Conservation (phyloP, 2,888 invertebrate genomes). For the Drosophila longiperda region DNA sequence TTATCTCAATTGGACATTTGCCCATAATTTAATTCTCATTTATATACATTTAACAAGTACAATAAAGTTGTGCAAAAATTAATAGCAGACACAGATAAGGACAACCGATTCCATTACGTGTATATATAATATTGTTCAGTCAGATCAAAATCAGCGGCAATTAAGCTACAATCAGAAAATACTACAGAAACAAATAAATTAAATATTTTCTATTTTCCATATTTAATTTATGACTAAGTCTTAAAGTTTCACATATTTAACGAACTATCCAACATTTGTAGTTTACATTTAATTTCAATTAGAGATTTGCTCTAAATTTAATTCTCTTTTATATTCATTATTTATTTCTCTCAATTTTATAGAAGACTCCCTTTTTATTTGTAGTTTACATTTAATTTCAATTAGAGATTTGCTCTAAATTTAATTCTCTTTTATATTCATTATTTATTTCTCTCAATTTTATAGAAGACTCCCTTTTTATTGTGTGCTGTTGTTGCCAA, state of each 20-base stretch:
- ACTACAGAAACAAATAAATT: not conserved
- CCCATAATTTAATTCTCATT: too few relatives aligned
- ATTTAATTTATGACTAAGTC: not conserved
- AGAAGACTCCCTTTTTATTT: too few relatives aligned
- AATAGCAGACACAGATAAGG: not conserved
- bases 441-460: not conserved
- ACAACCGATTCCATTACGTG: not conserved
- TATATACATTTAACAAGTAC: too few relatives aligned
- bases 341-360: too few relatives aligned
- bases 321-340: too few relatives aligned
- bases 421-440: not conserved
- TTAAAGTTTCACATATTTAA: not conserved
- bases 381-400: too few relatives aligned
- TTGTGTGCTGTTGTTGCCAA: not conserved
- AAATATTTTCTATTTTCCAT: not conserved
- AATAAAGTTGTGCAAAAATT: too few relatives aligned
- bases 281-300: too few relatives aligned
- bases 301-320: too few relatives aligned
- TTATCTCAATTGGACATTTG: too few relatives aligned
- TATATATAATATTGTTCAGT: not conserved
- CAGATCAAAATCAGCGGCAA: not conserved
- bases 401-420: too few relatives aligned
- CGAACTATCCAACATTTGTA: too few relatives aligned
- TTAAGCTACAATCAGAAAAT: not conserved
- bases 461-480: not conserved